Evolutionary conservation across 37 sponge, comb jelly and placozoan species (phyloP), one percentile per base, ranked within the genome.

Genomic region (Diacarnus erythraeanus): DNA sequence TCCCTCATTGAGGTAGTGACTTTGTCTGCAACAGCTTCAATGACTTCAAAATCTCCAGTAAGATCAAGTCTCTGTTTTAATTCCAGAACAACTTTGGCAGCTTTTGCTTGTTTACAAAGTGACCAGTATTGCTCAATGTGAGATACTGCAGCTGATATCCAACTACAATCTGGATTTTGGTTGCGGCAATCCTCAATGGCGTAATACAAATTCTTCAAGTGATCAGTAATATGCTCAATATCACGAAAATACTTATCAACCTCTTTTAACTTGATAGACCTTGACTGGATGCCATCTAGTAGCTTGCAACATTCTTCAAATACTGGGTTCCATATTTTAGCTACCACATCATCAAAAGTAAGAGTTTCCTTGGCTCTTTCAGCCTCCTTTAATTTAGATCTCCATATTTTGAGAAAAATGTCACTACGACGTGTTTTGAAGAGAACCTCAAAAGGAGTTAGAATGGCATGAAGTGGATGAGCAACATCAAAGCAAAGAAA

Each of bases 1-100:
- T 80, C 81, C 59, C 71, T 68, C 85, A 84, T 77, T 63, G 86
- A 78, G 22, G 74, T 31, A 20, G 44, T 20, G 22, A 74, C 77
- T 43, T 77, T 44, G 1, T 44, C 51, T 57, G 75, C 72, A 38
- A 86, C 35, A 10, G 35, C 64, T 80, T 87, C 87, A 38, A 80
- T 38, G 18, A 57, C 21, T 44, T 36, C 60, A 76, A 87, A 87
- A 35, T 81, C 38, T 21, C 87, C 87, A 12, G 39, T 39, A 18
- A 84, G 78, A 2, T 71, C 59, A 9, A 84, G 78, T 15, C 29
- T 47, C 0, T 60, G 63, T 42, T 43, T 84, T 6, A 84, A 59
- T 22, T 71, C 22, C 12, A 84, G 72, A 30, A 84, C 20, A 3
- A 40, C 23, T 27, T 63, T 42, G 8, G 85, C 85, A 70, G 78